Evolutionary conservation across 64 coral and sea anemone genomes (phyloP).

Genomic region (Stichodactyla mertensii): DNA sequence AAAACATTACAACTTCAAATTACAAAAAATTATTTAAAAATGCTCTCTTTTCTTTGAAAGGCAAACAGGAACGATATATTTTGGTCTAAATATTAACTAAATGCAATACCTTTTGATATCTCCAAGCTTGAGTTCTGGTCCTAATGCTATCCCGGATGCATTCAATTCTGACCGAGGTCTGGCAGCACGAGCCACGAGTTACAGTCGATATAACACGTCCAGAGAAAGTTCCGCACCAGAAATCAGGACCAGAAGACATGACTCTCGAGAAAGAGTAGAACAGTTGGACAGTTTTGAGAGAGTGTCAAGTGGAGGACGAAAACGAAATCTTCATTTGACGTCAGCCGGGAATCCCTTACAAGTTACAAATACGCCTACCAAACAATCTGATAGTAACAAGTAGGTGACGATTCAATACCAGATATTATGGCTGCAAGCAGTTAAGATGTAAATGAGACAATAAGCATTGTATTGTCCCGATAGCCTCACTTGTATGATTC

Average conservation of each 20-base stretch:
- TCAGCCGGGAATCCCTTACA: constrained; percentile 66
- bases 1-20: too few relatives aligned
- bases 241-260: not conserved
- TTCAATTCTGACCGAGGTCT: constrained; percentile 65
- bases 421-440: too few relatives aligned
- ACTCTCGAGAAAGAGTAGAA: not conserved
- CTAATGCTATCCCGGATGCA: constrained; percentile 14
- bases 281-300: constrained; percentile 11
- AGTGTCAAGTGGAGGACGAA: constrained; percentile 56
- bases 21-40: too few relatives aligned
- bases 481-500: too few relatives aligned
- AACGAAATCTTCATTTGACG: constrained; percentile 72
- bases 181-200: constrained; percentile 79
- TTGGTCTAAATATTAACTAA: too few relatives aligned
- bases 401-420: not conserved
- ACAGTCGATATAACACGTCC: constrained; percentile 65
- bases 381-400: not conserved
- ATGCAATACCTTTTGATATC: not conserved
- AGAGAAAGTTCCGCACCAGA: constrained; percentile 43
- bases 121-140: not conserved
- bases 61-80: too few relatives aligned
- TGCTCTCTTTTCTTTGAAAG: too few relatives aligned
- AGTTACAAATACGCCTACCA: not conserved
- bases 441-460: too few relatives aligned
- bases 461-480: too few relatives aligned